phyloP scores from a whole-genome alignment of 1,140 invertebrate species.

The Papilio polyxenes region DNA sequence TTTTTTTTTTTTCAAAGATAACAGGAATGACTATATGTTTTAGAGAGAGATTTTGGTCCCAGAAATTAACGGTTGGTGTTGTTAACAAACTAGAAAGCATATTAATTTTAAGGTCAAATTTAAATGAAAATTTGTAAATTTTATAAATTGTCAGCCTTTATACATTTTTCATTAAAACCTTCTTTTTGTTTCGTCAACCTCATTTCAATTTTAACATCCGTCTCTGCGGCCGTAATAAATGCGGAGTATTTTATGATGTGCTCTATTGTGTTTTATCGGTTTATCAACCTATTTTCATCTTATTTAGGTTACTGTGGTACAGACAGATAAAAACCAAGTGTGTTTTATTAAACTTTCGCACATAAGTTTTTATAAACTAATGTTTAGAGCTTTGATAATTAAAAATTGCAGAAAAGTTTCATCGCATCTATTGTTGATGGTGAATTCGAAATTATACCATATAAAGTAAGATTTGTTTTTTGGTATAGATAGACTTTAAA shows the following conservation, averaged over 20 bases:
- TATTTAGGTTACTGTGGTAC: conserved; percentile 26
- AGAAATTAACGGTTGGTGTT: background rate
- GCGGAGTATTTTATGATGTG: conserved; percentile 15
- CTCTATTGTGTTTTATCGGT: conserved; percentile 30
- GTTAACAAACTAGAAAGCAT: background rate
- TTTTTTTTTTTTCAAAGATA: too few relatives aligned
- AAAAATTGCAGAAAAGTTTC: too few relatives aligned
- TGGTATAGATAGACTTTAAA: too few relatives aligned
- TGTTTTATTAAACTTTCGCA: background rate
- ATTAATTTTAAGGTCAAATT: background rate
- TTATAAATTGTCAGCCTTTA: too few relatives aligned
- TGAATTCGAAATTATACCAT: too few relatives aligned
- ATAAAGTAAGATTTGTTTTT: too few relatives aligned
- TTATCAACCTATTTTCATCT: conserved; percentile 31
- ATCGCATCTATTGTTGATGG: too few relatives aligned
- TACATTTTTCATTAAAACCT: conserved; percentile 25
- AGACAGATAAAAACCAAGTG: background rate
- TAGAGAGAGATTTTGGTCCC: too few relatives aligned
- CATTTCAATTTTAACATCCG: conserved; percentile 16
- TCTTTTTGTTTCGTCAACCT: background rate
- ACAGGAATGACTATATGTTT: too few relatives aligned
- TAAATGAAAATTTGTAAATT: background rate
- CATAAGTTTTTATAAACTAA: background rate
- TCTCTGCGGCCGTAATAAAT: conserved; percentile 11
- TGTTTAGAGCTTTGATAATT: too few relatives aligned